Conservation (phyloP, 2,113 vertebrate genomes). For the Balaeniceps rex region DNA sequence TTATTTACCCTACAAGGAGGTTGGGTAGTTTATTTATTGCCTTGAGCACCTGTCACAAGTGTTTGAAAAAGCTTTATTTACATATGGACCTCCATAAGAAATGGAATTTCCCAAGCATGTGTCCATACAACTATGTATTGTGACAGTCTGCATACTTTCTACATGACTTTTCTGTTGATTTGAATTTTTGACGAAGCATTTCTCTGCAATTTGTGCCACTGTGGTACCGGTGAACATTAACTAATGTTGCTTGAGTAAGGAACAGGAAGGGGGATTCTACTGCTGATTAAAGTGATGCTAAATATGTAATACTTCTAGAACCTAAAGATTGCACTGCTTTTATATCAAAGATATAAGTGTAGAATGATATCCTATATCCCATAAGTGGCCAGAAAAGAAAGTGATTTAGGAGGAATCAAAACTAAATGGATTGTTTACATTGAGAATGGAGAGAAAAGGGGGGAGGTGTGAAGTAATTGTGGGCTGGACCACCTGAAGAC, state of each 20-base stretch:
- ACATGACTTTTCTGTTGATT: background rate
- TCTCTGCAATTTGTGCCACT: background rate
- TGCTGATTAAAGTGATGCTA: background rate
- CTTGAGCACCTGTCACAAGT: background rate
- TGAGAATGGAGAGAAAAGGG: background rate
- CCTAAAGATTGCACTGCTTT: background rate
- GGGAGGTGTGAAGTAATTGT: conserved; percentile 1
- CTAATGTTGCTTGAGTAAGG: background rate
- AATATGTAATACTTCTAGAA: background rate
- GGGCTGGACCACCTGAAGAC: background rate
- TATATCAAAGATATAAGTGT: background rate
- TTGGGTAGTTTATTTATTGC: background rate
- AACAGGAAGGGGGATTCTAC: background rate
- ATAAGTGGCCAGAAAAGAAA: background rate
- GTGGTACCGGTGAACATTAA: background rate
- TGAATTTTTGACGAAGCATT: background rate
- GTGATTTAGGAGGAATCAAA: background rate
- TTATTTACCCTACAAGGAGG: background rate
- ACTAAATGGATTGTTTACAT: background rate
- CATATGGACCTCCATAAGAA: background rate
- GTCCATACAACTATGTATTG: background rate
- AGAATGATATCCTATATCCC: background rate
- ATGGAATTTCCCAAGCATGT: background rate
- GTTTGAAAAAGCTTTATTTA: background rate
- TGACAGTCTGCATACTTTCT: background rate